Conservation (phyloP, 2,113 vertebrate species). For the Phainopepla nitens region DNA sequence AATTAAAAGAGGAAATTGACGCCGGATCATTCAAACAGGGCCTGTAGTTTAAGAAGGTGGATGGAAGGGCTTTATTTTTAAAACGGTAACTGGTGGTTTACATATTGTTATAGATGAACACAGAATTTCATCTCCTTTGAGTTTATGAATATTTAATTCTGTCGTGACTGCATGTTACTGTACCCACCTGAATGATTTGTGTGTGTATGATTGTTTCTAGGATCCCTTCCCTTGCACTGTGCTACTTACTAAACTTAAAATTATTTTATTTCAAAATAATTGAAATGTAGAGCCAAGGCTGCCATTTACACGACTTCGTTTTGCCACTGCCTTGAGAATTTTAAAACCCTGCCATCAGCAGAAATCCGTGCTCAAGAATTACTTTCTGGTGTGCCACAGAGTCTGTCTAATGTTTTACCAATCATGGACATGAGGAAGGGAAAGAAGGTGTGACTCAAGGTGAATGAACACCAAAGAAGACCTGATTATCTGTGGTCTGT, state of each 20-base stretch:
- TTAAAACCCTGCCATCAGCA: conserved; percentile 72
- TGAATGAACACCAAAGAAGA: conserved; percentile 31
- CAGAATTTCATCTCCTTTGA: conserved; percentile 25
- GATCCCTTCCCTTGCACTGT: not conserved
- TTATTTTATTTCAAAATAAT: conserved; percentile 49
- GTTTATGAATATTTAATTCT: conserved; percentile 67
- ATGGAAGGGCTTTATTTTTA: not conserved
- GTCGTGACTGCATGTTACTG: conserved; percentile 47
- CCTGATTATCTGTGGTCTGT: conserved; percentile 37
- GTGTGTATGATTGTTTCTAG: conserved; percentile 4
- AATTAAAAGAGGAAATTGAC: not conserved
- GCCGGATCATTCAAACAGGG: not conserved
- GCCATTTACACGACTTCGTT: conserved; percentile 17
- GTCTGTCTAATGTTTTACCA: conserved; percentile 27
- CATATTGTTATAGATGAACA: not conserved
- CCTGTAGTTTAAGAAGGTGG: not conserved
- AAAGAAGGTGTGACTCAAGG: conserved; percentile 33
- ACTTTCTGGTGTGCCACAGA: conserved; percentile 36
- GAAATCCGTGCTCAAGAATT: conserved; percentile 59
- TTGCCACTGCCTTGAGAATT: conserved; percentile 14
- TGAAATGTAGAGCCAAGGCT: conserved; percentile 20
- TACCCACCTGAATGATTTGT: not conserved
- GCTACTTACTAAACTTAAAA: conserved; percentile 37
- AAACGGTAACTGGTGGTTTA: not conserved
- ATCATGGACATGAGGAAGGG: conserved; percentile 1